Evolutionary conservation across 2,888 invertebrate genomes (phyloP).

Genomic region (Polyploca ridens): DNA sequence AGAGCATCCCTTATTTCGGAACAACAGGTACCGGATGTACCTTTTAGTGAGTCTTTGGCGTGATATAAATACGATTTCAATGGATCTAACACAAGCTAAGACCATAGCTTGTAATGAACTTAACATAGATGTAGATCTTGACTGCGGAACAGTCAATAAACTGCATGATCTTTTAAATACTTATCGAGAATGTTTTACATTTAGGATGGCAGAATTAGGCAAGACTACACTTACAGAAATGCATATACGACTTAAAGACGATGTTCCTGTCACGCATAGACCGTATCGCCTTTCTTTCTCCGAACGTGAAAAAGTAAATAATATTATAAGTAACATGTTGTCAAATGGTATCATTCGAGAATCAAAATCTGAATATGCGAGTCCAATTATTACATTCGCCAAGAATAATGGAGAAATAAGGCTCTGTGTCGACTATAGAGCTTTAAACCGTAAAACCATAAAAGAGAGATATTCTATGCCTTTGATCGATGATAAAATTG

Average conservation of each 20-base stretch:
- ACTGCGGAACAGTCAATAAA: no score
- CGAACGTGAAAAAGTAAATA: neutral
- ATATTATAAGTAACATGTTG: no score
- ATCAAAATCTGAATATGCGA: neutral
- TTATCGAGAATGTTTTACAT: no score
- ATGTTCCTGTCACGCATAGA: neutral
- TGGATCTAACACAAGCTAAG: no score
- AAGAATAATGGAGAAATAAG: neutral
- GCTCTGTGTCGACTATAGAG: neutral
- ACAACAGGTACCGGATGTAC: no score
- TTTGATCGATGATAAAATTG: neutral
- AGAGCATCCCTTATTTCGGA: no score
- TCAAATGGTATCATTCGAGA: neutral
- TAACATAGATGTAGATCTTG: no score
- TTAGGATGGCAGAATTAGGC: no score
- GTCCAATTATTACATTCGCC: neutral
- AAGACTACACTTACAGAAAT: neutral
- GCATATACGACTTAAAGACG: neutral
- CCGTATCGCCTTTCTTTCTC: neutral
- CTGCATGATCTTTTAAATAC: no score
- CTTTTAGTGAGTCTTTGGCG: no score
- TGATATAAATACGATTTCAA: no score
- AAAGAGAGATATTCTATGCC: neutral
- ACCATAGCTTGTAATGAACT: no score
- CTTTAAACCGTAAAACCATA: neutral